Evolutionary conservation across 2,113 vertebrate species (phyloP).

Genomic region (Delphinapterus leucas): DNA sequence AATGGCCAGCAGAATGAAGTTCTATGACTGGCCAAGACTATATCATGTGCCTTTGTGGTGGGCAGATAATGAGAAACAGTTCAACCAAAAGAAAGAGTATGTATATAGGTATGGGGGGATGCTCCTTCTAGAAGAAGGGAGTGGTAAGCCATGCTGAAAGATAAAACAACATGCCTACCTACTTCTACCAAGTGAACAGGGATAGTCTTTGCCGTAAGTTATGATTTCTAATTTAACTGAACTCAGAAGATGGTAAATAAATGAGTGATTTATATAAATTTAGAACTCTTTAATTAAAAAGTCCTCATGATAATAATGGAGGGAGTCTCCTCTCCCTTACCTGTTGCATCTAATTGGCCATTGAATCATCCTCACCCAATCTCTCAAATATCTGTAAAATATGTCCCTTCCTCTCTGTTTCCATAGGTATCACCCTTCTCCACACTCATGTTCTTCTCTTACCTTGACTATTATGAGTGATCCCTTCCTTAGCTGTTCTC

Average conservation of each 20-base stretch:
- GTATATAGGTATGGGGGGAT: not conserved
- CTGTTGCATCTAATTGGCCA: not conserved
- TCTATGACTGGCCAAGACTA: not conserved
- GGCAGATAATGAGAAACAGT: not conserved
- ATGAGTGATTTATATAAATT: not conserved
- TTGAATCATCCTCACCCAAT: not conserved
- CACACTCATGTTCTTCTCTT: not conserved
- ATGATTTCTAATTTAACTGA: not conserved
- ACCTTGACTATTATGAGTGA: no score
- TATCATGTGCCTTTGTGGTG: no score
- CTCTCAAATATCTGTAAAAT: not conserved
- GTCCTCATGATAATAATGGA: not conserved
- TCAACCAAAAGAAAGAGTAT: not conserved
- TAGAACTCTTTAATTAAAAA: not conserved
- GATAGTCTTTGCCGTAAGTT: not conserved
- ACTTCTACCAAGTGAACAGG: not conserved
- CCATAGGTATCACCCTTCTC: no score
- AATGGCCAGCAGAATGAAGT: not conserved
- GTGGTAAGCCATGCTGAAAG: not conserved
- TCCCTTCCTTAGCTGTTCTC: not conserved
- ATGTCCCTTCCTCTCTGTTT: not conserved
- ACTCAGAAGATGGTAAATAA: not conserved
- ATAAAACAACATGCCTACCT: not conserved
- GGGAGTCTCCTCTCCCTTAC: not conserved
- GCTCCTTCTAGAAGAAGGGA: not conserved